Conservation (phyloP, 2,113 vertebrate genomes). For the Raja brachyura region DNA sequence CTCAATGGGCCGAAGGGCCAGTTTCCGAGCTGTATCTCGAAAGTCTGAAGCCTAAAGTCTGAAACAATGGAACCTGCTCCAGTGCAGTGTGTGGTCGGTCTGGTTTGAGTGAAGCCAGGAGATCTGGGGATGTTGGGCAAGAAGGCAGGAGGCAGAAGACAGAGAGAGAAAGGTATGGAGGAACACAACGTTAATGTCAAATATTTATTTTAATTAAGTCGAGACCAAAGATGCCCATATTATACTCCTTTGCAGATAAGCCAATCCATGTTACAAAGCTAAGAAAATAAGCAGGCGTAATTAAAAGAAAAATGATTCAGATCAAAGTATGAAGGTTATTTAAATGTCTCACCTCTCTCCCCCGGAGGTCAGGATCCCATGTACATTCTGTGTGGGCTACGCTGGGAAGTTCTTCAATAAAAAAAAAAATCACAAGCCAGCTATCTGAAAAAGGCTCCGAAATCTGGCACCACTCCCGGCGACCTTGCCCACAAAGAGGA, state of each 20-base stretch:
- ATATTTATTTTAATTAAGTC: not conserved
- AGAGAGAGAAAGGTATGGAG: too few species aligned
- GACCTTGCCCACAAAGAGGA: slow-evolving; percentile 20
- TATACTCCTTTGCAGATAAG: not conserved
- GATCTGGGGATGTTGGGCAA: not conserved
- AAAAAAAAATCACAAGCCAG: not conserved
- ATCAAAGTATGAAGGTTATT: slow-evolving; percentile 4
- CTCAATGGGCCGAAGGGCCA: too few species aligned
- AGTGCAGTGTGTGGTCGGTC: not conserved
- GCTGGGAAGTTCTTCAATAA: not conserved
- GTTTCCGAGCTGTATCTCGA: too few species aligned
- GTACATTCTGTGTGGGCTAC: slow-evolving; percentile 12
- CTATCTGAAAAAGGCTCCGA: slow-evolving; percentile 2
- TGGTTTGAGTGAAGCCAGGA: not conserved
- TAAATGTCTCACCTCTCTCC: not conserved
- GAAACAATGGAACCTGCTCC: not conserved
- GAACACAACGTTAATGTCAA: too few species aligned
- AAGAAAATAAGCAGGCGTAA: not conserved
- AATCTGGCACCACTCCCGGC: not conserved
- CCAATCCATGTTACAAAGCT: not conserved
- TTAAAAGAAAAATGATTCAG: slow-evolving; percentile 18
- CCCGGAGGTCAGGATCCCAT: not conserved
- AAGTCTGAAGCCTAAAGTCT: too few species aligned
- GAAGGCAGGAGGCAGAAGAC: not conserved
- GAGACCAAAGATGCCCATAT: not conserved